Evolutionary conservation across 1,140 invertebrate genomes (phyloP), one percentile per base, ranked within the genome.

Genomic region (Drosophila bocki): DNA sequence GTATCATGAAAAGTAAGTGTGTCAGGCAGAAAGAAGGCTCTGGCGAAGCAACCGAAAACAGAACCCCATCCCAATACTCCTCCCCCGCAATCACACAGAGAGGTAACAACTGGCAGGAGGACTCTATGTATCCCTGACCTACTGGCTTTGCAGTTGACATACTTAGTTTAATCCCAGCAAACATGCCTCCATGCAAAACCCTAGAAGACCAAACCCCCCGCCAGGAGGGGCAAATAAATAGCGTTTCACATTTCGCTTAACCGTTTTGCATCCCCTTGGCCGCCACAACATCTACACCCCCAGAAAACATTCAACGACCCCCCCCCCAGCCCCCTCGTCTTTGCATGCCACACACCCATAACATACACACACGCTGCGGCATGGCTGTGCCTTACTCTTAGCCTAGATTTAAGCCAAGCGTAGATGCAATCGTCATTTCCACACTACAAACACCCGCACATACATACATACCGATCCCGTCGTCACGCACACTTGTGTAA

Each of bases 1-100:
- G 91, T 70, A 92, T 92, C 75, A 92, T 92, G 90, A 91, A 92
- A 86, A 92, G 91, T 92, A 91, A 92, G 91, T 92, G 77, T 88
- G 78, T 85, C 81, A 82, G 65, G 17, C 51, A 41, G 64, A 29
- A 32, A 51, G 37, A 29, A 29, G 26, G 26, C 26, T 29, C 51
- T 17, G 60, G 11, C 62, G 51, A 64, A 58, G 59, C 41, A 44
- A 47, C 69, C 61, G 17, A 72, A 80, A 72, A 58, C 59, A 74
- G 48, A 29, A 19, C 48, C 63, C 54, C 59, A 50, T 26, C 47
- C 53, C 47, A 19, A 53, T 37, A 17, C 33, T 17, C 51, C 15
- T 7, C 17, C 54, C n/a, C 65, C 39, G 48, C 60, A 47, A 71
- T 80, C 60, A 78, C 69, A 76, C 60, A 56, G 39, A 86, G 78